phyloP scores from a whole-genome alignment of 2,113 vertebrate species.

The Xiphophorus hellerii region DNA sequence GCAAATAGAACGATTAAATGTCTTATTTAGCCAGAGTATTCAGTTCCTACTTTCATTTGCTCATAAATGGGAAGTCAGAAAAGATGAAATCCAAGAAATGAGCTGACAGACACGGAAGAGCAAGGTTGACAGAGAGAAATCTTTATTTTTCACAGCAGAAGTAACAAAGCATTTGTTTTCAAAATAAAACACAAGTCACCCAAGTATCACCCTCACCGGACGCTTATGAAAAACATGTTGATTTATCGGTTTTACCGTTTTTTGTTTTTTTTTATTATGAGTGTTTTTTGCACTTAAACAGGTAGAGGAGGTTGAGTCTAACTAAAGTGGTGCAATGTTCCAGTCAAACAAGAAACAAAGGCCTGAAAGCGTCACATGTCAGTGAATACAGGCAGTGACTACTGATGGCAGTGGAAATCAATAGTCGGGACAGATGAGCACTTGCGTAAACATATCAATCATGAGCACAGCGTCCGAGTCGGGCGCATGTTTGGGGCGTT shows the following conservation, averaged over 20 bases:
- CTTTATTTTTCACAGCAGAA: conserved; percentile 81
- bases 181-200: conserved; percentile 59
- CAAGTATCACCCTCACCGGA: conserved; percentile 56
- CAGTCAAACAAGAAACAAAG: conserved; percentile 38
- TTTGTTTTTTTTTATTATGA: conserved; percentile 26
- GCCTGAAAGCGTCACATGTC: conserved; percentile 11
- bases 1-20: no score
- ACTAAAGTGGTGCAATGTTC: conserved; percentile 32
- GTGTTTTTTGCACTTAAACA: conserved; percentile 38
- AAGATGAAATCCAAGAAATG: background rate
- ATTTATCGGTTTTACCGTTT: conserved; percentile 41
- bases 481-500: background rate
- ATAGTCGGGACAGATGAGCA: conserved; percentile 24
- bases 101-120: background rate
- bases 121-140: conserved; percentile 69
- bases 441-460: conserved; percentile 13
- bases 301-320: conserved; percentile 21
- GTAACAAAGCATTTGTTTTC: conserved; percentile 76
- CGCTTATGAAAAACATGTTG: conserved; percentile 48
- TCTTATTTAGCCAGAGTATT: background rate
- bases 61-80: background rate
- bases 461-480: conserved; percentile 18
- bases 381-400: conserved; percentile 41
- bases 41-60: background rate
- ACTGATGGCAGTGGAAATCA: conserved; percentile 54